Percentiles rank a stretch among this genome's conserved stretches.
phyloP scores from a whole-genome alignment of 2,113 vertebrate genomes.

The Thalassarche chlororhynchos region DNA sequence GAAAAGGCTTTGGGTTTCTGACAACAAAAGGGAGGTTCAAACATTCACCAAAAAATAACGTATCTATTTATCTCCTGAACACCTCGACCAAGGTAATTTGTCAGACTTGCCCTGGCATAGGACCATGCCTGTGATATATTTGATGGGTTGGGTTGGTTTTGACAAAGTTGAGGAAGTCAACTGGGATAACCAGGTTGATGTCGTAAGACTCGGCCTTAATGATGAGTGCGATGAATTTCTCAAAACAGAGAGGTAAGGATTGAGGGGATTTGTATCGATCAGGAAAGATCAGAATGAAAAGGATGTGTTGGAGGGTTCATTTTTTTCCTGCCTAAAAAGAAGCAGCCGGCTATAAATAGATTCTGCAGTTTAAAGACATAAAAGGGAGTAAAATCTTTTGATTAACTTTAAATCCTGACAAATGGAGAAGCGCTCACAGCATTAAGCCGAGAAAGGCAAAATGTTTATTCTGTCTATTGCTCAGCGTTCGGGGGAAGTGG shows the following conservation, averaged over 20 bases:
- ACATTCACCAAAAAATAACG: background rate
- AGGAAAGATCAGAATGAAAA: background rate
- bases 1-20: background rate
- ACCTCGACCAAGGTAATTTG: background rate
- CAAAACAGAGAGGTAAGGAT: background rate
- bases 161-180: background rate
- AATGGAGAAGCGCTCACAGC: background rate
- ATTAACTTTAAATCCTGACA: background rate
- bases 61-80: background rate
- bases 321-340: background rate
- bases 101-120: background rate
- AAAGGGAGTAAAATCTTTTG: background rate
- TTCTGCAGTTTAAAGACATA: background rate
- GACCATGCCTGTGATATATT: background rate
- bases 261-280: background rate
- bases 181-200: background rate
- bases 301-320: background rate
- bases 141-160: background rate
- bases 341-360: background rate
- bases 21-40: background rate
- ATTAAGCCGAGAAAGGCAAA: background rate
- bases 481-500: fast-evolving
- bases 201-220: background rate
- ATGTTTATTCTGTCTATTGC: background rate
- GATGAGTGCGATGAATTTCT: background rate